These are phyloP conservation scores for Pocillopora damicornis DNA, from an alignment of 64 coral and sea anemone genomes.

Conservation along the genomic window DNA sequence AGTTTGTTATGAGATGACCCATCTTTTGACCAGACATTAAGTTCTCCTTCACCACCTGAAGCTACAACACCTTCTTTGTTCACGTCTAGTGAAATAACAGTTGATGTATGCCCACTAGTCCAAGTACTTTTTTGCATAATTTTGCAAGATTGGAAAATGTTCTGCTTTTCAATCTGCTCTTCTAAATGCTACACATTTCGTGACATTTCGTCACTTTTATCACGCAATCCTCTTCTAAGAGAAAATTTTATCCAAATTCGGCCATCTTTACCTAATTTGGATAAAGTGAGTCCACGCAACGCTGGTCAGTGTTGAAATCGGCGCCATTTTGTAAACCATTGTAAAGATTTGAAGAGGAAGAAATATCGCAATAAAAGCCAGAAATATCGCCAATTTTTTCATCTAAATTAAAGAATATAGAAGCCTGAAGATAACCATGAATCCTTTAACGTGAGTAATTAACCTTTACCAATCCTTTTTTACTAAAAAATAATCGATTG, in stretches of 20 bases:
- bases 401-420: background rate
- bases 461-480: background rate
- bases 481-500: background rate
- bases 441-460: constrained; percentile 96
- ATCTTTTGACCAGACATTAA: constrained; percentile 77
- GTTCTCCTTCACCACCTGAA: constrained; percentile 73
- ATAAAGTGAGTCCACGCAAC: background rate
- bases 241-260: background rate
- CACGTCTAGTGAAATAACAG: constrained; percentile 69
- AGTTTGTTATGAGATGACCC: constrained; percentile 58
- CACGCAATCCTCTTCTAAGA: background rate
- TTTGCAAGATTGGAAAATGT: background rate
- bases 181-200: no score
- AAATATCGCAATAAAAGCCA: background rate
- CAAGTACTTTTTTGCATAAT: constrained; percentile 62
- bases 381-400: background rate
- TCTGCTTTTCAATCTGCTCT: background rate
- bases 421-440: constrained; percentile 46
- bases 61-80: constrained; percentile 61
- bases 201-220: background rate
- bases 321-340: background rate
- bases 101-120: constrained; percentile 66
- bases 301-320: background rate
- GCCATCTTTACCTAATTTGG: constrained; percentile 25
- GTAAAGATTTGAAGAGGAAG: background rate